Base-by-base conservation (phyloP, 2,797 vertebrate species). In the Acanthurus lineatus region DNA sequence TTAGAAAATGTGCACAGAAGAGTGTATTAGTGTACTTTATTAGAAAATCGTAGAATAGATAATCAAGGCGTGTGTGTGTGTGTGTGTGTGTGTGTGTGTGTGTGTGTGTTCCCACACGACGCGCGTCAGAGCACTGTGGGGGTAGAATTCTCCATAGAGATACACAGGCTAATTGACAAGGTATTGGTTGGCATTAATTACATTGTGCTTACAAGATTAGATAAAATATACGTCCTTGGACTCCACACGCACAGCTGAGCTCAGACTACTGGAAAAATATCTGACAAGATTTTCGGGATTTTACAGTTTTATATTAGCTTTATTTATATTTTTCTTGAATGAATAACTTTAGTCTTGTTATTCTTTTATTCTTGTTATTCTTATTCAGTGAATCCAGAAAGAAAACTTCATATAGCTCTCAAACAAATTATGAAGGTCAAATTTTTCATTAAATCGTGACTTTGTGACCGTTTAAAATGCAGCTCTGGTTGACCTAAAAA, bases 121-220 rank as follows among this genome's bases (percentile, higher is more conserved):
- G 82, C 81, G 84, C 81, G 73, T 86, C 83, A 86, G 56, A 78
- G 78, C 83, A 75, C 86, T 38, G 89, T 88, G 91, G 90, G 92
- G 87, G 89, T 90, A 60, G 89, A 88, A 88, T 86, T 89, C 89
- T 91, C 93, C 73, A 87, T 42, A 90, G 93, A 92, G 86, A 90
- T 74, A 70, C 86, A 79, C 86, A 65, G 88, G 85, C 91, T 94
- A 94, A 94, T 94, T 93, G 93, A 93, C 92, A 93, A 92, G 91
- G 89, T 94, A 94, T 93, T 90, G 90, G 92, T 93, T 91, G 87
- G 91, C 87, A 88, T 93, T 94, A 93, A 94, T 94, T 93, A 93
- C 91, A 93, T 92, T 91, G 84, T 90, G 87, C 83, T 92, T 90
- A 92, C 89, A 89, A 88, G 89, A 93, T 94, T 92, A 87, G 60